Conservation (phyloP, 2,888 invertebrate genomes). For the Gastracanthus pulcherrimus region DNA sequence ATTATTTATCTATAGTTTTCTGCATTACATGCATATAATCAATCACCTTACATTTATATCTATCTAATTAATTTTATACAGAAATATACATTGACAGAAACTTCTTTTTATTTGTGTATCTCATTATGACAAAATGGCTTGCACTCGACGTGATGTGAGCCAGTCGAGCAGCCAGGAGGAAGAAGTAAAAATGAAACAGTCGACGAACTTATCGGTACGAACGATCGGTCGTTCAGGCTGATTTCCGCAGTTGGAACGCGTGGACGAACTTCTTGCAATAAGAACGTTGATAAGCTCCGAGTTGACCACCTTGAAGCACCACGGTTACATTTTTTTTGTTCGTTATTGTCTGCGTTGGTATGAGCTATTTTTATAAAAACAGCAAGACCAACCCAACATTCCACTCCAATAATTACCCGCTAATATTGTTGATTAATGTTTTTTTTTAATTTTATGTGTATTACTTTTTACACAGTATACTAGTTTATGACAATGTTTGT, state of each 20-base stretch:
- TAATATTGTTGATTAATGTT: no score
- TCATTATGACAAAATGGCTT: neutral
- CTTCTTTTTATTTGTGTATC: no score
- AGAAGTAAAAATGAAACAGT: neutral
- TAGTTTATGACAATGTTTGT: no score
- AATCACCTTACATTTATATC: no score
- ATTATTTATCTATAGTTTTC: no score
- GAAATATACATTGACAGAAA: no score
- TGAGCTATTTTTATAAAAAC: neutral
- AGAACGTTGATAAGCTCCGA: constrained; percentile 11
- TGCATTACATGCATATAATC: no score
- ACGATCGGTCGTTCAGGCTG: constrained; percentile 28
- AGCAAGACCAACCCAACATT: no score
- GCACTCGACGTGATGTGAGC: neutral
- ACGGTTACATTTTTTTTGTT: neutral
- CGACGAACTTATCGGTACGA: constrained; percentile 18
- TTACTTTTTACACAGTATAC: no score
- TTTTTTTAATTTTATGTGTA: no score
- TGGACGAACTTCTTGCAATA: constrained; percentile 5
- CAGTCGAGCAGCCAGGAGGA: neutral
- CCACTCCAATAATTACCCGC: no score
- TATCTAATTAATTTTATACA: no score
- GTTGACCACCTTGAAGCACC: neutral
- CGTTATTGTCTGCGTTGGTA: neutral
- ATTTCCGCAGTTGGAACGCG: constrained; percentile 28